Evolutionary conservation across 2,113 vertebrate species (phyloP), one percentile per base, ranked within the genome.

Genomic region (Callithrix jacchus): DNA sequence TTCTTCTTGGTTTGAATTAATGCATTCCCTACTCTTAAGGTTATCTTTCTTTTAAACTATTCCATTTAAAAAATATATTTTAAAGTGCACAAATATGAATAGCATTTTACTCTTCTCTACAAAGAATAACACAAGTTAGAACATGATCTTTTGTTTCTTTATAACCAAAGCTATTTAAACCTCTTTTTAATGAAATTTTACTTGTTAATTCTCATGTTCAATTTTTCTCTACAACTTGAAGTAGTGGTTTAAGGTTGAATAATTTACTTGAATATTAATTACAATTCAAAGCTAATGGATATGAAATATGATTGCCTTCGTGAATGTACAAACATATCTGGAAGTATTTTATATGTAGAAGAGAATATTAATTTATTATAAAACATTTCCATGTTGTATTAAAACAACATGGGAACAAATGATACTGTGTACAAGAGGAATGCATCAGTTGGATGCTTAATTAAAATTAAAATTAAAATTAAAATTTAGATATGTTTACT

Each of bases 241-340:
- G 58, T 97, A 64, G 6, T 88, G 97, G 4, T 95, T 97, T 94
- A 97, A 95, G 37, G 97, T 96, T 97, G 80, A 98, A 96, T 93
- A 84, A 97, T 92, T 91, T 6, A 1, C 71, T 97, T 97, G 76
- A 97, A 91, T 95, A 79, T 97, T 97, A 93, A 89, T 94, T 98
- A 86, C 94, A 95, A 97, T 93, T 97, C 79, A 95, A 95, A 93
- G 88, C 68, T 92, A 97, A 95, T 93, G 58, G 25, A 30, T 96
- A 90, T 91, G 74, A 98, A 98, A 97, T 98, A 96, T 90, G 58
- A 45, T 97, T 98, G 32, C 13, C 0, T 88, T 96, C 11, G 37
- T 96, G 81, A 98, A 95, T 97, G 84, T 94, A 37, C 97, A 82
- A 95, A 58, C 91, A 91, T 95, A 52, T 93, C 73, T 56, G 77